Conservation (phyloP, 1,140 invertebrate genomes). For the Mercenaria mercenaria region DNA sequence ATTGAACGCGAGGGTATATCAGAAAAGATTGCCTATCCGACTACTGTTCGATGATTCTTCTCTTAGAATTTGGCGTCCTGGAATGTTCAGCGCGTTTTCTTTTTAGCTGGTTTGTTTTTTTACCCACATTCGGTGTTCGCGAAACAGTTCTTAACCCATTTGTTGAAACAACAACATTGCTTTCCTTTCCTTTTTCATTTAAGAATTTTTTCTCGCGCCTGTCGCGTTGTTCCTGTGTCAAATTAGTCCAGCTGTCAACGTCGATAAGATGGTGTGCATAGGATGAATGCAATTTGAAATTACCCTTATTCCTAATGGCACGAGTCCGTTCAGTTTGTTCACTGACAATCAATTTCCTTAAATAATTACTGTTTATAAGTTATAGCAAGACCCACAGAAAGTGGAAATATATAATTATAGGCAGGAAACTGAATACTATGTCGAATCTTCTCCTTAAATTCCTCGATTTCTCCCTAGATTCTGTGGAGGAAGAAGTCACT, state of each 20-base stretch:
- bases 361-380: too few species aligned
- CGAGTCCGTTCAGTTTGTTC: too few species aligned
- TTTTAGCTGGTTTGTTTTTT: slow-evolving; percentile 13
- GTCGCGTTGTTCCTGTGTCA: neutral
- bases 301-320: neutral
- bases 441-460: too few species aligned
- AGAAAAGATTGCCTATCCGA: too few species aligned
- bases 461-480: too few species aligned
- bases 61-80: slow-evolving; percentile 15
- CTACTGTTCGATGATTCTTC: too few species aligned
- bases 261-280: slow-evolving; percentile 4
- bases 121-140: neutral
- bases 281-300: neutral
- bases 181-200: neutral
- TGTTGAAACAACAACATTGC: neutral
- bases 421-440: too few species aligned
- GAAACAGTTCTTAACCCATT: neutral
- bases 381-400: too few species aligned
- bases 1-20: too few species aligned
- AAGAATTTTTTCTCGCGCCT: neutral
- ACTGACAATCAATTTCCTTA: too few species aligned
- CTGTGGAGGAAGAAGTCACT: too few species aligned
- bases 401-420: too few species aligned
- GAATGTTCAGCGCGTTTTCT: neutral
- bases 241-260: neutral